Conservation (phyloP, 2,888 invertebrate species). For the Plutella xylostella region DNA sequence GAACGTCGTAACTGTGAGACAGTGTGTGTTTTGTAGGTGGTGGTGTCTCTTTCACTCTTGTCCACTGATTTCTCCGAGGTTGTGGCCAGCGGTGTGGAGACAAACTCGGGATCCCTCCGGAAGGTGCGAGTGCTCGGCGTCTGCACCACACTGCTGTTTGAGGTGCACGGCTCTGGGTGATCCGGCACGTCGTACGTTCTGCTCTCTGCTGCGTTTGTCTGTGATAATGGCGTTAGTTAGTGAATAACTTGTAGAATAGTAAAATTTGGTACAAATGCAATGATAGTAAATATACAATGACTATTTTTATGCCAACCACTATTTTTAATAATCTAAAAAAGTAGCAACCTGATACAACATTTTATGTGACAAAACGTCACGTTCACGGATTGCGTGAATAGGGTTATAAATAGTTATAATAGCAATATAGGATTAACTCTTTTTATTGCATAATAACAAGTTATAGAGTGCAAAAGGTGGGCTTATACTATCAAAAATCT, state of each 20-base stretch:
- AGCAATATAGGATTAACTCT: no score
- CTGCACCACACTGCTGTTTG: slow-evolving; percentile 17
- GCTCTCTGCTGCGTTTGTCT: neutral
- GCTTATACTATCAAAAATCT: no score
- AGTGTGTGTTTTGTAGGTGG: slow-evolving; percentile 24
- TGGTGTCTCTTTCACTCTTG: slow-evolving; percentile 22
- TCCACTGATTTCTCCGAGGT: neutral
- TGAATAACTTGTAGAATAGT: neutral
- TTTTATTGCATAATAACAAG: no score
- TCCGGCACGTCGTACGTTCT: neutral
- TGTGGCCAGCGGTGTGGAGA: slow-evolving; percentile 24
- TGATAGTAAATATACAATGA: no score
- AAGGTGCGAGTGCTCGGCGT: slow-evolving; percentile 25
- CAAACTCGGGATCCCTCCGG: slow-evolving; percentile 26
- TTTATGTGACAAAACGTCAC: no score
- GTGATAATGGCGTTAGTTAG: no score
- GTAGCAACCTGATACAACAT: no score
- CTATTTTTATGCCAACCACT: no score
- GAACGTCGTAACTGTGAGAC: slow-evolving; percentile 27
- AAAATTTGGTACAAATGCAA: neutral
- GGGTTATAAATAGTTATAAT: no score
- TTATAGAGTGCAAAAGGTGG: no score
- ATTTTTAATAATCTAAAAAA: no score
- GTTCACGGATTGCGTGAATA: no score
- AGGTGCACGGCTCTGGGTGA: slow-evolving; percentile 20